Base-by-base conservation (phyloP, 2,888 invertebrate genomes). In the Drosophila multiciliata region DNA sequence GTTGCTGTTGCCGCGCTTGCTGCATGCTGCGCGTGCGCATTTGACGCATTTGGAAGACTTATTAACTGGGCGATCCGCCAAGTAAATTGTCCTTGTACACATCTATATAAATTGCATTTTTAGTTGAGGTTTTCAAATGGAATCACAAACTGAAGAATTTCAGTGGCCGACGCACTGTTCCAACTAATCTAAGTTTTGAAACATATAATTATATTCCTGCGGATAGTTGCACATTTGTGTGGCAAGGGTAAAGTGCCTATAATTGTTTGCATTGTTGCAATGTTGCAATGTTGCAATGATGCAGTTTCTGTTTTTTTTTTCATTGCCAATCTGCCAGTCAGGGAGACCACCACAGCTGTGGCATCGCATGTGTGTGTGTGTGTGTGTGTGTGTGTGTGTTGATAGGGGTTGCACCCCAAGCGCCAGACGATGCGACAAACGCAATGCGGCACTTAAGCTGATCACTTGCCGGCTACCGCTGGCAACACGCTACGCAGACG, bases 371-470 rank as follows among this genome's bases (percentile, higher is more conserved):
- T 33, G 23, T 6, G 17, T 17, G 1, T 40, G 40, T 40, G 40
- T n/a, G 40, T 40, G 17, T 9, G n/a, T 50, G 50, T 50, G 55
- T 40, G 38, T 57, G 40, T 9, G 35, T 17, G 40, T 35, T 29
- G 62, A 68, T 38, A 62, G 73, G 80, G 80, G 77, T 64, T 76
- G 79, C 79, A 80, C 80, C 80, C 80, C 70, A 81, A 67, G 58
- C 63, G 49, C 9, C 55, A 52, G 53, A 35, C 53, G 52, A 29
- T 35, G 36, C 61, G 45, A 58, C 55, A 75, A 80, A 87, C 79
- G 89, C 89, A 87, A 89, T 84, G 84, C 75, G 89, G 85, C 85
- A 89, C 89, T 85, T 85, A 89, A 83, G 76, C 61, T 57, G 67
- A 57, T 66, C 78, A 68, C 69, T 81, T 73, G 78, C 45, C 67